Percentiles rank a stretch among this genome's conserved stretches.
These are phyloP conservation scores for Tetrao urogallus DNA, from an alignment of 2,113 vertebrate genomes.

Conservation along the genomic window DNA sequence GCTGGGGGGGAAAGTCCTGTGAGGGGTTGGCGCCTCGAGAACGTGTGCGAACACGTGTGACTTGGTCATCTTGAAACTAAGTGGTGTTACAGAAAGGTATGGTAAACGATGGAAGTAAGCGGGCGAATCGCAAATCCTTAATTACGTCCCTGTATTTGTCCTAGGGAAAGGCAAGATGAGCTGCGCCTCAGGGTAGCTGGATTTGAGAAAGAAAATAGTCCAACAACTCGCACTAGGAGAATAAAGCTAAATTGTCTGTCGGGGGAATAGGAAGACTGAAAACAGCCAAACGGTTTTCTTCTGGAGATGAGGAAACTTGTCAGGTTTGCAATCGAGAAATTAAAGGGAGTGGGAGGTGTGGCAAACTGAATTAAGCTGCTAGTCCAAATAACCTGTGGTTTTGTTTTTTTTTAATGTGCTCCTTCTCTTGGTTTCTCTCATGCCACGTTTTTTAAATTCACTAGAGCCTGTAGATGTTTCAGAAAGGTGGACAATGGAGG, in stretches of 20 bases:
- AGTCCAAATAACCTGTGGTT: neutral
- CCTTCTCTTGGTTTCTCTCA: neutral
- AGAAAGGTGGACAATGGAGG: neutral
- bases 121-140: neutral
- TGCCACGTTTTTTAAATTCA: neutral
- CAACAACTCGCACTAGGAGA: neutral
- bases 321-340: neutral
- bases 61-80: neutral
- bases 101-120: neutral
- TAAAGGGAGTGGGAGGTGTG: neutral
- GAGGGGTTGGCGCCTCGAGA: rapidly evolving
- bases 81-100: neutral
- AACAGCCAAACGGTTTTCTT: neutral
- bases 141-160: neutral
- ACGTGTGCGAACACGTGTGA: rapidly evolving
- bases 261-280: neutral
- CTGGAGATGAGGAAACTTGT: neutral
- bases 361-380: neutral
- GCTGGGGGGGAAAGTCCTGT: neutral
- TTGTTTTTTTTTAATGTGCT: neutral
- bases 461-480: neutral
- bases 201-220: neutral
- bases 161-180: neutral
- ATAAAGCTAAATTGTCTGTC: neutral
- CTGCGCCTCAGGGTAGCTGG: neutral